Evolutionary conservation across 2,113 vertebrate genomes (phyloP), one percentile per base, ranked within the genome.

Genomic region (Spheniscus mendiculus): DNA sequence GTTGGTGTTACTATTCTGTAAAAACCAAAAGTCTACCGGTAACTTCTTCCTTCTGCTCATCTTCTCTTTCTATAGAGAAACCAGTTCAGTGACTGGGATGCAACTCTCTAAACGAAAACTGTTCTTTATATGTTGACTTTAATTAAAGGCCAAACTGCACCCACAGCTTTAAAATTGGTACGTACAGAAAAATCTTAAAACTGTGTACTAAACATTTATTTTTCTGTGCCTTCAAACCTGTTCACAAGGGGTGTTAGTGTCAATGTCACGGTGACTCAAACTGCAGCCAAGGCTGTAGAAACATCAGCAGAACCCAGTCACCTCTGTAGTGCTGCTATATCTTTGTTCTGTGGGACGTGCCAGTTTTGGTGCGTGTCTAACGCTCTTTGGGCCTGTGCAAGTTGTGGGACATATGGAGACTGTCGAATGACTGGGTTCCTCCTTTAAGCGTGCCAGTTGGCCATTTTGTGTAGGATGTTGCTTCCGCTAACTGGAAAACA

Each of bases 381-480:
- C 1, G 1, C 61, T 32, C 15, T 26, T 66, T 21, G 83, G 72
- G 80, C 67, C 72, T 38, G 20, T 49, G 89, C 45, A 66, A 58
- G 34, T n/a, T 74, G 55, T 71, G 84, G 77, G 89, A 79, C 59
- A 36, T 61, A 40, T 14, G 62, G 70, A 93, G 78, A 34, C 77
- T 52, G n/a, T 47, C 1, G 22, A 44, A 52, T 87, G 84, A 55
- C 53, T 89, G 89, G 30, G 66, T 89, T 93, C 74, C 80, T 93
- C 85, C 96, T 96, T 88, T 65, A 53, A 83, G 74, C 61, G 65
- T 95, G 77, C 87, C 77, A 84, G 44, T 67, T 96, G 89, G 81
- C 84, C 61, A 79, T 84, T 93, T 92, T 82, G 26, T 85, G 56
- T 89, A 40, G 84, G 93, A 6, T 76, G 62, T 67, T 61, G 77